Evolutionary conservation across 2,797 vertebrate genomes (phyloP), one percentile per base, ranked within the genome.

Genomic region (Haliaeetus albicilla): DNA sequence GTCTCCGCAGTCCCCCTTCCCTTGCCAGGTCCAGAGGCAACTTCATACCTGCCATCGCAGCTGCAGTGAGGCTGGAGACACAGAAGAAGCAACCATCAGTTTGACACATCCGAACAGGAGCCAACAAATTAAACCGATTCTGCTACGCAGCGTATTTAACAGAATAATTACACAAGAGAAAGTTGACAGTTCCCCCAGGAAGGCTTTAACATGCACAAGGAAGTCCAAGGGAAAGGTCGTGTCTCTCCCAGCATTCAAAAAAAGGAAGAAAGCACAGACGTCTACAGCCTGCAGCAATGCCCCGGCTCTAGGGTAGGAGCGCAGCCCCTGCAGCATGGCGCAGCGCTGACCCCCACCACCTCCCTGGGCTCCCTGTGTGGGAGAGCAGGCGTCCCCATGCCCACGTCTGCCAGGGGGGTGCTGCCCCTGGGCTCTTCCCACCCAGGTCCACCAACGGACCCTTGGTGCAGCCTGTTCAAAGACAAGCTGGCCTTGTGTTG

Each of bases 251-350:
- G 35, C 8, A 7, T 33, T 60, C 28, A 69, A 19, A 30, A 57
- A 57, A 64, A 59, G 23, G 27, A 56, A 57, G 48, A 78, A 75
- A 80, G 18, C 28, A 44, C 23, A 37, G 28, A 48, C 3, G 41
- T 7, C 39, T n/a, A 28, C 49, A 64, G 22, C 18, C 20, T 37
- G 49, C 6, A 1, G 67, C 49, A 57, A 18, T 3, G 3, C 14
- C 27, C 49, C n/a, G 49, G 30, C n/a, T 63, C 71, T 43, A 27
- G 49, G 27, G 22, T 18, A 35, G 75, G 37, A 80, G 33, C 1
- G 1, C 33, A n/a, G 48, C 3, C 14, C 27, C 35, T 1, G 0
- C 4, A 20, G 18, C 63, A 64, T 1, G 2, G 53, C 35, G 13
- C 18, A 77, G 39, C 11, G 1, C 30, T 0, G 3, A 9, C 6